phyloP scores from a whole-genome alignment of 2,888 invertebrate genomes.

The Tipula vernalis region DNA sequence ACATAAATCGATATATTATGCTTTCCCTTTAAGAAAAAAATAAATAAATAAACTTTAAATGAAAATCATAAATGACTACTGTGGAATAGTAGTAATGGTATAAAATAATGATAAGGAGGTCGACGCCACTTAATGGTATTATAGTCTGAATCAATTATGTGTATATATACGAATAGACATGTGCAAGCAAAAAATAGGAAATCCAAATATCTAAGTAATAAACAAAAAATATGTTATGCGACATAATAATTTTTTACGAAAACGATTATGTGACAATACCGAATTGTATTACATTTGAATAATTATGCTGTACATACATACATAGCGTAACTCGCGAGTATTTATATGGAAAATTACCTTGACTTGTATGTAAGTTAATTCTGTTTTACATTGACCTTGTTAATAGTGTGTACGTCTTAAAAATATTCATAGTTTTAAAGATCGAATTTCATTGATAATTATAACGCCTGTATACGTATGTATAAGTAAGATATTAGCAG shows the following conservation, averaged over 20 bases:
- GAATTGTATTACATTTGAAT: not conserved
- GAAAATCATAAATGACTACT: not conserved
- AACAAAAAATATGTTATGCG: not conserved
- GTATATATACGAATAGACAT: not conserved
- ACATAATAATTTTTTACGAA: not conserved
- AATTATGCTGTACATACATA: not conserved
- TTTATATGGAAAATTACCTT: not conserved
- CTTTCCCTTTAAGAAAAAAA: not conserved
- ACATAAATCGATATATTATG: not conserved
- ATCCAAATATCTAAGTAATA: not conserved
- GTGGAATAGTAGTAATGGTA: not conserved
- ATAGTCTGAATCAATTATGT: not conserved
- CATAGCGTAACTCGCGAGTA: not conserved
- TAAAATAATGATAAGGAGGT: not conserved
- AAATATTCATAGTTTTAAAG: not conserved
- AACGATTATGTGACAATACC: not conserved
- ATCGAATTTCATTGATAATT: not conserved
- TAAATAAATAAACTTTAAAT: not conserved
- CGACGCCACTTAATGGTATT: not conserved
- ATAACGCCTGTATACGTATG: not conserved
- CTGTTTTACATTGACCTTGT: not conserved
- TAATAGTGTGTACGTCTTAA: not conserved
- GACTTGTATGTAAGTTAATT: not conserved
- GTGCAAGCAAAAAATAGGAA: not conserved
- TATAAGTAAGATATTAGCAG: not conserved